A percentile compares a stretch with the other conserved stretches of the same genome.
Conservation (phyloP, 1,140 invertebrate genomes). For the Camponotus floridanus region DNA sequence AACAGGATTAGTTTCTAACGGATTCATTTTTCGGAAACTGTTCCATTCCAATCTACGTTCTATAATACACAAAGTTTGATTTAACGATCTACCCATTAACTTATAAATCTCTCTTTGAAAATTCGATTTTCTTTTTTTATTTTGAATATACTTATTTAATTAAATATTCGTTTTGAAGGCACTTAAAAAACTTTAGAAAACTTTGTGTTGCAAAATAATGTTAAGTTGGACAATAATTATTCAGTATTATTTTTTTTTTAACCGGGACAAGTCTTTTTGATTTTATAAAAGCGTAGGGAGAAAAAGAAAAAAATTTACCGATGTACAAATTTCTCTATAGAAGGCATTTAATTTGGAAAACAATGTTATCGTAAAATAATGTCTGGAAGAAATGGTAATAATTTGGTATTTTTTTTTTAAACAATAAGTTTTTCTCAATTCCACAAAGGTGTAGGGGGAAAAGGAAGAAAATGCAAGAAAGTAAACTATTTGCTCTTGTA, state of each 20-base stretch:
- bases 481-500: slow-evolving; percentile 28
- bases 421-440: slow-evolving; percentile 27
- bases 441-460: too few relatives aligned
- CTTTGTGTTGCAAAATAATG: neutral
- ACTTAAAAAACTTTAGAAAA: neutral
- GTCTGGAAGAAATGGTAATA: neutral
- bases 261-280: too few relatives aligned
- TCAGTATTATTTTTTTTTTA: too few relatives aligned
- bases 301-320: too few relatives aligned
- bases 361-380: neutral
- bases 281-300: too few relatives aligned
- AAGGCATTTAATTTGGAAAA: too few relatives aligned
- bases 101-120: neutral
- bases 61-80: neutral
- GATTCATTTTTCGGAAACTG: neutral
- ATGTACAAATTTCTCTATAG: too few relatives aligned
- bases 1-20: slow-evolving; percentile 1
- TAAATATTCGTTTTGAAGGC: neutral
- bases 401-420: neutral
- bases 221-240: too few relatives aligned
- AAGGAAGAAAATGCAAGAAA: slow-evolving; percentile 21
- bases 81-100: neutral
- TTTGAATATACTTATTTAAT: neutral
- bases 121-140: slow-evolving; percentile 2
- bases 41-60: neutral